phyloP scores from a whole-genome alignment of 2,797 vertebrate genomes.

The Heteromormyrus szaboi region DNA sequence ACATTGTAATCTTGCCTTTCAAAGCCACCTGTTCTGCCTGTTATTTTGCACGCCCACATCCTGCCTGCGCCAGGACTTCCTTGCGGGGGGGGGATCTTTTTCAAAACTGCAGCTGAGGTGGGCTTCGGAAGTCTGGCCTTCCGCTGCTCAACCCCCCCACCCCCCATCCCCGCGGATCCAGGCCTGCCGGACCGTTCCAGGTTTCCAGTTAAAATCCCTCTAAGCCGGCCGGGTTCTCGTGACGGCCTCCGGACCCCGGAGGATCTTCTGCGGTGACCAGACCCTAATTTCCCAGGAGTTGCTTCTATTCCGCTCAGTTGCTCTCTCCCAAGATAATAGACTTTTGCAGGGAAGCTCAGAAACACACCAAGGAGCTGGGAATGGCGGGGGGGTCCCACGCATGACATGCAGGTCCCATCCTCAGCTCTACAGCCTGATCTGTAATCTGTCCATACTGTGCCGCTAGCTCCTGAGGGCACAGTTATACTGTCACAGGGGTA shows the following conservation, averaged over 20 bases:
- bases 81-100: conserved; percentile 37
- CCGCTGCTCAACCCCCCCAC: not conserved
- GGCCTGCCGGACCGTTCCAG: not conserved
- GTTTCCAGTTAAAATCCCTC: not conserved
- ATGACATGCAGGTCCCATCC: not conserved
- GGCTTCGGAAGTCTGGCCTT: conserved; percentile 23
- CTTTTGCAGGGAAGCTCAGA: not conserved
- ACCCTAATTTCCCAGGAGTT: not conserved
- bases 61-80: conserved; percentile 41
- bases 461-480: not conserved
- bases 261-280: not conserved
- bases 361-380: not conserved
- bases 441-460: not conserved
- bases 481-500: not conserved
- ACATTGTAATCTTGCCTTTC: conserved; percentile 28
- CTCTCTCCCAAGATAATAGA: not conserved
- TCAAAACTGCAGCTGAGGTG: conserved; percentile 38
- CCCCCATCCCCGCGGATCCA: not conserved
- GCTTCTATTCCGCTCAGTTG: not conserved
- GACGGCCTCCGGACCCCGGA: not conserved
- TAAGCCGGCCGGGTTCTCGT: not conserved
- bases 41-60: conserved; percentile 49
- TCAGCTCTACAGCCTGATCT: not conserved
- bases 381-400: not conserved
- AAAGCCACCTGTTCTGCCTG: conserved; percentile 32